phyloP scores from a whole-genome alignment of 2,888 invertebrate genomes.

The Hecatera dysodea region DNA sequence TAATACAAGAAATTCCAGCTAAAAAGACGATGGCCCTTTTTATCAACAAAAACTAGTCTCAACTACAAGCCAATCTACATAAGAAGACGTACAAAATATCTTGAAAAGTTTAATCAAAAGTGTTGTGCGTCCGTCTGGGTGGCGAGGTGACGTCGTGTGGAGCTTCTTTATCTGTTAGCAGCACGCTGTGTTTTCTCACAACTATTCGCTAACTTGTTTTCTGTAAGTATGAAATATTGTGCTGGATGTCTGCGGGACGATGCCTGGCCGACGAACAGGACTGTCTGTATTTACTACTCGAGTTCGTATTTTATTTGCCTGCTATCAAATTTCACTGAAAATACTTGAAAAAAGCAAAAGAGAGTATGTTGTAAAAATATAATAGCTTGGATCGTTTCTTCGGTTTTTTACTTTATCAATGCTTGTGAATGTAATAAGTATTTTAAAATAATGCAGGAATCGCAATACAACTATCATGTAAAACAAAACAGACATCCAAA shows the following conservation, averaged over 20 bases:
- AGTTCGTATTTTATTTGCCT: slow-evolving; percentile 15
- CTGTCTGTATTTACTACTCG: slow-evolving; percentile 20
- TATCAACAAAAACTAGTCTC: background rate
- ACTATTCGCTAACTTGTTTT: slow-evolving; percentile 76
- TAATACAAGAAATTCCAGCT: background rate
- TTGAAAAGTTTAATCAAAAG: slow-evolving; percentile 44
- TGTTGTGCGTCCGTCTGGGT: slow-evolving; percentile 35
- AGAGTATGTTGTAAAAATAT: too few relatives aligned
- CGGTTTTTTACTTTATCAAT: background rate
- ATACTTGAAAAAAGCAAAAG: too few relatives aligned
- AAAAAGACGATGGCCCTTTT: background rate
- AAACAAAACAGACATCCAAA: background rate
- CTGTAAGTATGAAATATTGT: slow-evolving; percentile 84
- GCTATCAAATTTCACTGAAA: background rate
- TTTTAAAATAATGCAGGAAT: background rate
- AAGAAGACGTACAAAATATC: slow-evolving; percentile 29
- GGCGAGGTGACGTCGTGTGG: slow-evolving; percentile 51
- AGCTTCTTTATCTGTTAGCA: slow-evolving; percentile 77
- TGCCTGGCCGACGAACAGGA: slow-evolving; percentile 33
- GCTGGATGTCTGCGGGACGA: slow-evolving; percentile 64
- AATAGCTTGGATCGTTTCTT: background rate
- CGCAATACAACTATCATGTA: background rate
- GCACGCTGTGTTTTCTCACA: slow-evolving; percentile 76
- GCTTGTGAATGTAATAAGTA: background rate
- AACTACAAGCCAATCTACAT: slow-evolving; percentile 41